phyloP scores from a whole-genome alignment of 2,797 vertebrate species.

The Lagocephalus sceleratus region DNA sequence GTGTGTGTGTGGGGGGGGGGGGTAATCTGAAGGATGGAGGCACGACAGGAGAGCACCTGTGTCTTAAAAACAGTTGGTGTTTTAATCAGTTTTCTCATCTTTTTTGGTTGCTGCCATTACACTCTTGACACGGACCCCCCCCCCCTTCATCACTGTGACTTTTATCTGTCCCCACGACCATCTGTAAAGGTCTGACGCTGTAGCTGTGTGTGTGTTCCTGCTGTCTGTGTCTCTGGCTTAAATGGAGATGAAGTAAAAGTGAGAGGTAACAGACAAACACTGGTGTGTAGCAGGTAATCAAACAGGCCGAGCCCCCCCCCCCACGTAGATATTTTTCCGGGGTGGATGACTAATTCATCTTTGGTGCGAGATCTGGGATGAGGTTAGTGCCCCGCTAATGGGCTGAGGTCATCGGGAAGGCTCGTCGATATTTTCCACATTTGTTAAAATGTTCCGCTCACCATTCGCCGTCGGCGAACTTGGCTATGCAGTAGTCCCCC shows the following conservation, averaged over 20 bases:
- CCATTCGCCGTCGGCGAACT: slow-evolving; percentile 95
- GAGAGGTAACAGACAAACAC: not conserved
- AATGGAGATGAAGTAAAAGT: slow-evolving; percentile 43
- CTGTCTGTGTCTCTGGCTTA: slow-evolving; percentile 52
- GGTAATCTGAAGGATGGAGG: slow-evolving; percentile 11
- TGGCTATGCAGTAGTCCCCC: slow-evolving; percentile 94
- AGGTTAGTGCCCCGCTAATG: not conserved
- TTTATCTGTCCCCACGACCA: slow-evolving; percentile 64
- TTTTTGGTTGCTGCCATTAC: slow-evolving; percentile 12
- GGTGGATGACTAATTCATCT: not conserved
- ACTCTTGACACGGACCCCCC: slow-evolving; percentile 31
- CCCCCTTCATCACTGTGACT: slow-evolving; percentile 49
- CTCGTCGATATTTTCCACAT: not conserved
- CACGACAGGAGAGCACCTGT: slow-evolving; percentile 41
- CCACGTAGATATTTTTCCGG: no score
- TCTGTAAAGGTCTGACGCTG: slow-evolving; percentile 55
- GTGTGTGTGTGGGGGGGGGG: slow-evolving; percentile 9
- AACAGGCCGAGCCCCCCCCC: not conserved
- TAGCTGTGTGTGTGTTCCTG: slow-evolving; percentile 16
- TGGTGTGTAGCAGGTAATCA: not conserved
- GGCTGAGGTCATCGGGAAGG: not conserved
- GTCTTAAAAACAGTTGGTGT: slow-evolving; percentile 43
- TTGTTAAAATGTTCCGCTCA: slow-evolving; percentile 51
- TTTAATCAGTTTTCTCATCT: slow-evolving; percentile 47
- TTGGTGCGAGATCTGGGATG: not conserved